phyloP scores from a whole-genome alignment of 2,888 invertebrate species.

The Corythucha ciliata region DNA sequence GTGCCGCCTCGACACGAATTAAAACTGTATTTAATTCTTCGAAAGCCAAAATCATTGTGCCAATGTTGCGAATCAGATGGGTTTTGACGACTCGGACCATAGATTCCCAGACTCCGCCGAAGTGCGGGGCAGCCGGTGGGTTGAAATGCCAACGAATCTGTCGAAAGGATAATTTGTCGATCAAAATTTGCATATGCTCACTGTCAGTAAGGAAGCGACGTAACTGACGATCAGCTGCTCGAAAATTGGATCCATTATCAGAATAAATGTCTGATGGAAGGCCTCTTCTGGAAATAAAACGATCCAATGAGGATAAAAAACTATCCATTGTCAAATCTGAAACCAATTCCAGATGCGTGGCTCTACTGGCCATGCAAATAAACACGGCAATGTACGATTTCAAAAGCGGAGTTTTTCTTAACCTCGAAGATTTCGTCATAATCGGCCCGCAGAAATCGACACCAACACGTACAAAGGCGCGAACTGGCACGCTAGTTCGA shows the following conservation, averaged over 20 bases:
- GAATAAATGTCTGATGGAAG: conserved; percentile 35
- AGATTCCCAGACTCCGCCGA: conserved; percentile 38
- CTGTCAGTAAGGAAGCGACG: not conserved
- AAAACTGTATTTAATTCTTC: conserved; percentile 36
- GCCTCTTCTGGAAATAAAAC: conserved; percentile 38
- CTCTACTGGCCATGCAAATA: conserved; percentile 36
- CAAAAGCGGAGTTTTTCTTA: conserved; percentile 26
- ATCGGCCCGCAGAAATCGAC: conserved; percentile 36
- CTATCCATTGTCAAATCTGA: conserved; percentile 36
- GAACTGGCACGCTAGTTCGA: conserved; percentile 14
- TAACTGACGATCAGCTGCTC: conserved; percentile 35
- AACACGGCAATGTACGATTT: conserved; percentile 37
- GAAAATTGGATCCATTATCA: conserved; percentile 40
- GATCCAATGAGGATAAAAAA: conserved; percentile 37
- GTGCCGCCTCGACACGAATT: conserved; percentile 34
- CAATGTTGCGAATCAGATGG: conserved; percentile 33
- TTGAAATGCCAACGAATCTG: conserved; percentile 20
- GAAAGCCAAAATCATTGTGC: conserved; percentile 31
- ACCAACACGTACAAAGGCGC: conserved; percentile 36
- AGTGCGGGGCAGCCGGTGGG: conserved; percentile 35
- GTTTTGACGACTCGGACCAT: conserved; percentile 36
- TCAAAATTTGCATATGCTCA: conserved; percentile 21
- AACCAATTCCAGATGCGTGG: conserved; percentile 39
- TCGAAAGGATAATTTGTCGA: conserved; percentile 37
- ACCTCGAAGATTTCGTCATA: conserved; percentile 26